Percentiles rank a stretch among this genome's conserved stretches.
Conservation (phyloP, 2,797 vertebrate genomes). For the Rhadinocentrus ornatus region DNA sequence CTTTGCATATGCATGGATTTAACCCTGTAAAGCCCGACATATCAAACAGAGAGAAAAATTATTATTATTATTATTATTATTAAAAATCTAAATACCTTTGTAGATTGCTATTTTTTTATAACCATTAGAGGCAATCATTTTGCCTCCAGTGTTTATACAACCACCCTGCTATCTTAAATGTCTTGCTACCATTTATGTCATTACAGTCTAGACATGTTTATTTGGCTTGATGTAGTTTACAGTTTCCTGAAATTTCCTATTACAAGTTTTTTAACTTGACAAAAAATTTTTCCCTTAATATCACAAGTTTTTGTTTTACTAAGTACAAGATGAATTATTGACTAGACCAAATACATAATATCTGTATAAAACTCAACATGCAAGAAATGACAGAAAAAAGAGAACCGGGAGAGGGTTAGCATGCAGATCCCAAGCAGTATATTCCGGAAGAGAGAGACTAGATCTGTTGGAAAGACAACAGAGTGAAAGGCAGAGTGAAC, state of each 20-base stretch:
- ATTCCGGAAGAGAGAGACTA: constrained; percentile 46
- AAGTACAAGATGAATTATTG: not conserved
- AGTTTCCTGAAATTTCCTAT: not conserved
- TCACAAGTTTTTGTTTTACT: not conserved
- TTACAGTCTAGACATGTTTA: not conserved
- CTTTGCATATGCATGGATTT: not conserved
- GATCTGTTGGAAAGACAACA: constrained; percentile 32
- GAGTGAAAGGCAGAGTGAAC: constrained; percentile 38
- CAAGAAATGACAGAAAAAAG: constrained; percentile 19
- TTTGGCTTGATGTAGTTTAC: not conserved
- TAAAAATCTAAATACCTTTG: not conserved
- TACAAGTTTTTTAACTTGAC: not conserved
- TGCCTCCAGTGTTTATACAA: not conserved
- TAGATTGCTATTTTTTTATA: not conserved
- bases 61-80: too few relatives aligned
- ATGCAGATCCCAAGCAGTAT: constrained; percentile 33
- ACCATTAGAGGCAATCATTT: not conserved
- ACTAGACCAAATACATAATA: not conserved
- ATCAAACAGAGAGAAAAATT: not conserved
- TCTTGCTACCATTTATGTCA: constrained; percentile 14
- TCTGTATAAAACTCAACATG: constrained; percentile 2
- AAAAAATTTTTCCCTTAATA: not conserved
- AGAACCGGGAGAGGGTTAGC: constrained; percentile 26
- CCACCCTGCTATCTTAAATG: constrained; percentile 32
- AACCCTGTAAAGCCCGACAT: not conserved